Evolutionary conservation across 2,888 invertebrate genomes (phyloP), one percentile per base, ranked within the genome.

Genomic region (Scaptomyza reducta): DNA sequence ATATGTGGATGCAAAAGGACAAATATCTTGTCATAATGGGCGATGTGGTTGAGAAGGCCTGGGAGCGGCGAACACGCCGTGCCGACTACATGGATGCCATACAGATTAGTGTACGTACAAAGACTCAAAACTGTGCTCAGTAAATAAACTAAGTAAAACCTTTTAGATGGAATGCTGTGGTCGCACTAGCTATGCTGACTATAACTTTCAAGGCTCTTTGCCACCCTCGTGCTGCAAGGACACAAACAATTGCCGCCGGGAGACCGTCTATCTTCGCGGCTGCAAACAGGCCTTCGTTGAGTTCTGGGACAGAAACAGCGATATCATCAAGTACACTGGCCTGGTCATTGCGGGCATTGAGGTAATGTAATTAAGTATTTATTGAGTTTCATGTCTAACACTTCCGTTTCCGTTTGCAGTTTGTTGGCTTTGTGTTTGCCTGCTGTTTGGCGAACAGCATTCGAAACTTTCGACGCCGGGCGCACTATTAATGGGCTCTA

Each of bases 391-490:
- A 18, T 6, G 6, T 7, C 50, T 38, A 38, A 38, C 25, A 11
- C 22, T 27, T 27, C 1, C 11, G 25, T 5, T 14, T 35, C 29
- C 1, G 0, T 1, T 82, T 81, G 14, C 78, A 96, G 95, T 93
- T 96, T 77, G 92, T 95, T 80, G 96, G 95, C 65, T 96, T 97
- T 65, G 92, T 97, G 84, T 96, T 97, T 91, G 95, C 97, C 58
- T 95, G 97, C 91, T 97, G 97, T 90, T 93, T 98, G 91, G 96
- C 96, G 78, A 96, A 96, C 91, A 96, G 96, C 89, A 96, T 98
- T 91, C 94, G 95, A 92, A 97, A 97, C 92, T 95, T 96, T 90
- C 94, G 95, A 90, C 94, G 96, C 92, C 94, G 96, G 92, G 94
- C 94, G 87, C 93, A 92, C 90, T 94, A 94, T 92, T 94, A 93